These are phyloP conservation scores for Lycodopsis pacificus DNA, from an alignment of 2,797 vertebrate genomes.

Conservation along the genomic window DNA sequence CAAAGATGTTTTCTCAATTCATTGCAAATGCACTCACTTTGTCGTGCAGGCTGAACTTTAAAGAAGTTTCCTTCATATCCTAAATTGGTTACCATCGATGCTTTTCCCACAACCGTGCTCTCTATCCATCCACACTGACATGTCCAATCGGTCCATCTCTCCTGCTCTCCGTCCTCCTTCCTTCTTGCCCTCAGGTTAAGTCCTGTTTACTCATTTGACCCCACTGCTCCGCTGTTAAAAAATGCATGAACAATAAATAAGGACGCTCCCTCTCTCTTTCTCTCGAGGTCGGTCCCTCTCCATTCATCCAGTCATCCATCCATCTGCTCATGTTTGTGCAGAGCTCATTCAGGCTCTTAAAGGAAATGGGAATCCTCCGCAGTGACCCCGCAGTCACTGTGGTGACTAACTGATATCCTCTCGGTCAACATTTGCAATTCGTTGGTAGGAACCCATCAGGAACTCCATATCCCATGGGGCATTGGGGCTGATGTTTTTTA, in stretches of 20 bases:
- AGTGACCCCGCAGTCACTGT: conserved; percentile 73
- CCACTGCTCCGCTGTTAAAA: conserved; percentile 81
- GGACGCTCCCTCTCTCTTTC: conserved; percentile 56
- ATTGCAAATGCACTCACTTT: not conserved
- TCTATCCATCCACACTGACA: conserved; percentile 30
- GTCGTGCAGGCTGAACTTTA: not conserved
- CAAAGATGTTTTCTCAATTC: not conserved
- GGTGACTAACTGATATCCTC: conserved; percentile 82
- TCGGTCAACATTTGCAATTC: conserved; percentile 82
- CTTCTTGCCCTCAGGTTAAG: conserved; percentile 76
- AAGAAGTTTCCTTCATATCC: conserved; percentile 3
- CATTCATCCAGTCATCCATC: conserved; percentile 40
- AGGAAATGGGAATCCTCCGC: conserved; percentile 81
- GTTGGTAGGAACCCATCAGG: conserved; percentile 80
- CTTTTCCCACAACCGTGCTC: not conserved
- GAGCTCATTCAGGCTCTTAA: conserved; percentile 76
- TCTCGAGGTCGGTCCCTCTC: conserved; percentile 34
- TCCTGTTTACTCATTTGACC: conserved; percentile 85
- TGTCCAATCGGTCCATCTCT: conserved; percentile 50
- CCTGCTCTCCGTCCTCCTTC: conserved; percentile 33
- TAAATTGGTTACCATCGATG: not conserved
- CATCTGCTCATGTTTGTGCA: conserved; percentile 79
- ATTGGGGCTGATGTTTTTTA: conserved; percentile 64
- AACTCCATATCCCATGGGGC: conserved; percentile 86
- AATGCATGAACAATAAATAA: conserved; percentile 88